Evolutionary conservation across 2,113 vertebrate species (phyloP).

Genomic region (Potamarius usumacintae): DNA sequence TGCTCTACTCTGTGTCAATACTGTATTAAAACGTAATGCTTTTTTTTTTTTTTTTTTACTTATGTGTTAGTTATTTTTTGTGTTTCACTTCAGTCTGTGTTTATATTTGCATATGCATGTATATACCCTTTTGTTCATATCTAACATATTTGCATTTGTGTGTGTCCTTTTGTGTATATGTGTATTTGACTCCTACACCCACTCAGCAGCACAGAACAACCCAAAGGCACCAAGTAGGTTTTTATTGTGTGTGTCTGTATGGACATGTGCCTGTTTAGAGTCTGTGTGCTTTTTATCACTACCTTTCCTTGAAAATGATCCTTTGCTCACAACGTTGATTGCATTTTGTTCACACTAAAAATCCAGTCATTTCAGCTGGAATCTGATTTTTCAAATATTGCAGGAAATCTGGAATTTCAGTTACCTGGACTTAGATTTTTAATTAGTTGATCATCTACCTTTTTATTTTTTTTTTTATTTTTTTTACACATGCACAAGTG

Average conservation of each 20-base stretch:
- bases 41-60: constrained; percentile 48
- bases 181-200: constrained; percentile 67
- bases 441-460: background rate
- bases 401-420: background rate
- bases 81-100: constrained; percentile 51
- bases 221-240: constrained; percentile 76
- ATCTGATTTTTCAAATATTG: background rate
- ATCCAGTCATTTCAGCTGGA: background rate
- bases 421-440: background rate
- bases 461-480: background rate
- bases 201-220: constrained; percentile 73
- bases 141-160: constrained; percentile 52
- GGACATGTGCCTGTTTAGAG: background rate
- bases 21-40: constrained; percentile 2
- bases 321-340: background rate
- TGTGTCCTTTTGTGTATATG: constrained; percentile 56
- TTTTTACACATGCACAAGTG: background rate
- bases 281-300: background rate
- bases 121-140: constrained; percentile 58
- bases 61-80: constrained; percentile 50
- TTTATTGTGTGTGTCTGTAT: constrained; percentile 44
- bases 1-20: background rate
- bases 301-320: background rate
- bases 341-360: background rate
- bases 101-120: constrained; percentile 23